Evolutionary conservation across 2,888 invertebrate genomes (phyloP).

Genomic region (Sclerodermus sp.): DNA sequence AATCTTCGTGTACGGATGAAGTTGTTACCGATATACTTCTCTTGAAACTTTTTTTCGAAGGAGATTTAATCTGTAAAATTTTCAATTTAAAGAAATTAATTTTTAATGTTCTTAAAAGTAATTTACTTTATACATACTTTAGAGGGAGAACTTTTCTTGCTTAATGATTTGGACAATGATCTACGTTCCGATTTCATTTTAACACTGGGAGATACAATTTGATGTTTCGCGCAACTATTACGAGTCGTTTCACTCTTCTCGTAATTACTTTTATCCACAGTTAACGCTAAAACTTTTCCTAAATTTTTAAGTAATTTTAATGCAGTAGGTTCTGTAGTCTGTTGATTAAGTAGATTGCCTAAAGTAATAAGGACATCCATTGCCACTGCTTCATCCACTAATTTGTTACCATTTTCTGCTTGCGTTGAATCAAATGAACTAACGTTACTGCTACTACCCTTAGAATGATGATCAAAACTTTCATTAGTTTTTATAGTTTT

Average conservation of each 20-base stretch:
- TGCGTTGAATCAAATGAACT: no score
- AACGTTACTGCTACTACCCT: no score
- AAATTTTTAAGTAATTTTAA: slow-evolving; percentile 34
- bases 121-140: slow-evolving; percentile 15
- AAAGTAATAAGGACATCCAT: slow-evolving; percentile 36
- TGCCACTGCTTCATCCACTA: slow-evolving; percentile 27
- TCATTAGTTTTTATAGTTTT: slow-evolving; percentile 2
- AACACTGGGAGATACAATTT: slow-evolving; percentile 9
- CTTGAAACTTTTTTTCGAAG: slow-evolving; percentile 18
- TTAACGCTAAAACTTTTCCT: slow-evolving; percentile 32
- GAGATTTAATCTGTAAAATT: slow-evolving; percentile 17
- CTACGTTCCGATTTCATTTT: slow-evolving; percentile 9
- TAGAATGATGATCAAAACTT: no score
- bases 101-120: background rate
- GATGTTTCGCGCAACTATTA: slow-evolving; percentile 5
- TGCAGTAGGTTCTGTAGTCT: slow-evolving; percentile 29
- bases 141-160: slow-evolving; percentile 12
- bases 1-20: slow-evolving; percentile 8
- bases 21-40: slow-evolving; percentile 29
- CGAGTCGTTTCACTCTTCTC: slow-evolving; percentile 7
- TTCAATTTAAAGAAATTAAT: background rate
- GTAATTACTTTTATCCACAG: slow-evolving; percentile 18
- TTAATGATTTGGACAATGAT: slow-evolving; percentile 9
- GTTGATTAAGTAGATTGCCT: slow-evolving; percentile 34
- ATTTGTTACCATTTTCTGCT: background rate